These are phyloP conservation scores for Pao palembangensis DNA, from an alignment of 2,113 vertebrate genomes.

Conservation along the genomic window DNA sequence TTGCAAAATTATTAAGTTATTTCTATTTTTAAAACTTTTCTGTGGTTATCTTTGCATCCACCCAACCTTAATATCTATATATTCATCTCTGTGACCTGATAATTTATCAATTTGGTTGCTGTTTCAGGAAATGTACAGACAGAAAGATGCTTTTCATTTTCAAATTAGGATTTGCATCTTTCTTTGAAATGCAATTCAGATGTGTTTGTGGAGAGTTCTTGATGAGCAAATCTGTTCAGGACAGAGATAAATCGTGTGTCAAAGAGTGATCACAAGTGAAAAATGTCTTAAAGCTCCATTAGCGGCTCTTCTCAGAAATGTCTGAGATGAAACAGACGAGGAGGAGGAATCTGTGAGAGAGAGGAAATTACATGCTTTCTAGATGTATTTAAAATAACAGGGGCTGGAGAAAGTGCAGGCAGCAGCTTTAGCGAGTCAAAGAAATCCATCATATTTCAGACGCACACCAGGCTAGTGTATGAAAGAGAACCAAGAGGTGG, in stretches of 20 bases:
- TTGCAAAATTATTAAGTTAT: too few species aligned
- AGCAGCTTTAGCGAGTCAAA: too few species aligned
- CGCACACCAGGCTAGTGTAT: not conserved
- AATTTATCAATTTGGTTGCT: too few species aligned
- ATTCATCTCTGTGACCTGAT: too few species aligned
- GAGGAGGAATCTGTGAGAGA: slow-evolving; percentile 10
- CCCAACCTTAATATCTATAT: too few species aligned
- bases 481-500: slow-evolving; percentile 21
- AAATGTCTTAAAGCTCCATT: not conserved
- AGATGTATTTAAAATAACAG: slow-evolving; percentile 9
- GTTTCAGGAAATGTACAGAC: too few species aligned
- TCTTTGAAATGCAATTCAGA: not conserved
- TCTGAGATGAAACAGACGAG: slow-evolving; percentile 27
- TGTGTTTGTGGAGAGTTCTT: not conserved
- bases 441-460: not conserved
- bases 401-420: not conserved
- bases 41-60: too few species aligned
- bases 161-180: too few species aligned
- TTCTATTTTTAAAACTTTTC: too few species aligned
- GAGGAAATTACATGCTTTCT: slow-evolving; percentile 25
- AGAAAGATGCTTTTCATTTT: too few species aligned
- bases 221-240: slow-evolving; percentile 7
- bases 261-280: slow-evolving; percentile 8
- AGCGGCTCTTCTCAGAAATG: slow-evolving; percentile 9
- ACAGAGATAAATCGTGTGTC: not conserved